Evolutionary conservation across 1,140 invertebrate genomes (phyloP).

Genomic region (Apis dorsata): DNA sequence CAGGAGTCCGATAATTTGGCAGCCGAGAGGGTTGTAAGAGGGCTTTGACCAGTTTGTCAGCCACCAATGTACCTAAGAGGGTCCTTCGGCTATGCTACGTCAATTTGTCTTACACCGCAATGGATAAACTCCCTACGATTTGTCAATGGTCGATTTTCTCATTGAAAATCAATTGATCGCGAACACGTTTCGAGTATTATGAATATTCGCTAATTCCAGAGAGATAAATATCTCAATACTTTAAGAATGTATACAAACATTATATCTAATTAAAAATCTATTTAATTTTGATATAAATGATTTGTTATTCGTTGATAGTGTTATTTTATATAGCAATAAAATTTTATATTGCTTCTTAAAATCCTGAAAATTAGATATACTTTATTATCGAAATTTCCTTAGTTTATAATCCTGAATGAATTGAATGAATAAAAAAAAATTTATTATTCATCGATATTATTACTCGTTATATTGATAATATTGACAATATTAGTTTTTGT

Average conservation of each 20-base stretch:
- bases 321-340: neutral
- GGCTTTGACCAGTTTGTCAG: slow-evolving; percentile 77
- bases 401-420: too few species aligned
- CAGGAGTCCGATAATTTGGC: slow-evolving; percentile 77
- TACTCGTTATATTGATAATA: neutral
- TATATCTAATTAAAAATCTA: neutral
- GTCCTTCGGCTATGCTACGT: slow-evolving; percentile 66
- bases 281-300: too few species aligned
- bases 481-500: too few species aligned
- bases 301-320: too few species aligned
- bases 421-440: too few species aligned
- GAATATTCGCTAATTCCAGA: neutral
- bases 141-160: slow-evolving; percentile 39
- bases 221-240: neutral
- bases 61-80: slow-evolving; percentile 69
- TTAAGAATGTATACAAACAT: neutral
- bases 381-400: too few species aligned
- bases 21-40: slow-evolving; percentile 71
- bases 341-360: too few species aligned
- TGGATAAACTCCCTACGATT: slow-evolving; percentile 74
- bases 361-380: too few species aligned
- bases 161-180: slow-evolving; percentile 46
- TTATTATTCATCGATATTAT: neutral
- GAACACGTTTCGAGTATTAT: neutral
- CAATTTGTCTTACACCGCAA: slow-evolving; percentile 76